phyloP scores from a whole-genome alignment of 1,140 invertebrate genomes.

The Anoplolepis gracilipes region DNA sequence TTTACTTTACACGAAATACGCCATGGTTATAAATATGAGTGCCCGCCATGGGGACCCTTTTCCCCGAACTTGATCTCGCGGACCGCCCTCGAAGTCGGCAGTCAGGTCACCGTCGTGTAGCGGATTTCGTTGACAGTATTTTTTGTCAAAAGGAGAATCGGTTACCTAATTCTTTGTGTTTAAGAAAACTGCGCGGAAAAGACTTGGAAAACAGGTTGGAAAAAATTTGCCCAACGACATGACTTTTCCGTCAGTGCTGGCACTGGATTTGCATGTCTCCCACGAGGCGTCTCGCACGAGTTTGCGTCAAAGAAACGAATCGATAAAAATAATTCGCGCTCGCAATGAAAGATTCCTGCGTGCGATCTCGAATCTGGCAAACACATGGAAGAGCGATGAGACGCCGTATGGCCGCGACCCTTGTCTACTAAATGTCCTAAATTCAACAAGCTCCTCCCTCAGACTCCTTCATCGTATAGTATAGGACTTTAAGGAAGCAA shows the following conservation, averaged over 20 bases:
- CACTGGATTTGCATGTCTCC: slow-evolving; percentile 48
- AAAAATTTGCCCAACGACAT: background rate
- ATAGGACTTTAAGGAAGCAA: background rate
- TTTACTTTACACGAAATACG: slow-evolving; percentile 77
- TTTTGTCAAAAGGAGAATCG: background rate
- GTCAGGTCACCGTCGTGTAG: slow-evolving; percentile 4
- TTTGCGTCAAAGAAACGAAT: slow-evolving; percentile 65
- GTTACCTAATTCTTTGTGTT: background rate
- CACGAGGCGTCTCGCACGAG: slow-evolving; percentile 33
- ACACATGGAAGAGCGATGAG: slow-evolving; percentile 63
- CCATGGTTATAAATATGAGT: slow-evolving; percentile 75
- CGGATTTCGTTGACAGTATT: background rate
- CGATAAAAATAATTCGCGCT: slow-evolving; percentile 74
- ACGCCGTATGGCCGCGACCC: background rate
- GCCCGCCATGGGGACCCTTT: slow-evolving; percentile 71
- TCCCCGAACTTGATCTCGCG: slow-evolving; percentile 74
- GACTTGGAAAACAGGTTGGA: background rate
- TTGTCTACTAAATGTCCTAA: slow-evolving; percentile 23
- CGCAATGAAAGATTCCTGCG: slow-evolving; percentile 12
- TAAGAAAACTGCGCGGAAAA: background rate
- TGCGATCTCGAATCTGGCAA: slow-evolving; percentile 68
- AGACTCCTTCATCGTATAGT: slow-evolving; percentile 8
- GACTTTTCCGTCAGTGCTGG: background rate
- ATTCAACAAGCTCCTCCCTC: background rate
- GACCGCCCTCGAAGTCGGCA: slow-evolving; percentile 70